Evolutionary conservation across 2,113 vertebrate species (phyloP).

Genomic region (Smithornis capensis): DNA sequence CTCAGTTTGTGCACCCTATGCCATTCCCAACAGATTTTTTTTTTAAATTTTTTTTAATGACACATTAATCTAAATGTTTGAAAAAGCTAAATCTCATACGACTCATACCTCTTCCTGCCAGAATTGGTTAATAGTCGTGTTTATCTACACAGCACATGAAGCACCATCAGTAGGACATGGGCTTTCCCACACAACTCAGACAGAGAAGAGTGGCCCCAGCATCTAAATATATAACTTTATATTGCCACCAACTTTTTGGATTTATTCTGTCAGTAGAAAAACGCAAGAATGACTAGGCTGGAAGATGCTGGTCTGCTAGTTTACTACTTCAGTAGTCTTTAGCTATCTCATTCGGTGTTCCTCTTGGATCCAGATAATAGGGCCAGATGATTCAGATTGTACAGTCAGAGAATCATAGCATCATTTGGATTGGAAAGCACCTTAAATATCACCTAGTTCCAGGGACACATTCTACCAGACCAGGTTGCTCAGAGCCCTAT

Average conservation of each 20-base stretch:
- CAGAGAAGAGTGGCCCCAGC: neutral
- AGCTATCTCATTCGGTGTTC: neutral
- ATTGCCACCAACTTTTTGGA: neutral
- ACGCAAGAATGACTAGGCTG: neutral
- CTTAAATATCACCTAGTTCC: neutral
- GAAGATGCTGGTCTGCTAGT: neutral
- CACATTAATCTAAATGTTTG: neutral
- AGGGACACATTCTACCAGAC: too few species aligned
- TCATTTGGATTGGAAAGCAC: neutral
- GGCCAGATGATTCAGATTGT: neutral
- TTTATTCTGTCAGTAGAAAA: neutral
- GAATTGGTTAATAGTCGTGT: neutral
- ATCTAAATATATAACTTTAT: neutral
- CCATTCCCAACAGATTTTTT: neutral
- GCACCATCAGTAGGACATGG: neutral
- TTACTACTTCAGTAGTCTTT: neutral
- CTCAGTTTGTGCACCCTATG: neutral
- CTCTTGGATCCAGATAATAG: neutral
- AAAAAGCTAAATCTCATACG: neutral
- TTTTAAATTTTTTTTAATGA: neutral
- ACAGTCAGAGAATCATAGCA: neutral
- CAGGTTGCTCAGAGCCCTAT: neutral
- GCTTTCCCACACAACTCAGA: neutral
- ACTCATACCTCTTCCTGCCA: conserved; percentile 9
- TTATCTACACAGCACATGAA: neutral